Base-by-base conservation (phyloP, 2,113 vertebrate genomes). In the Coptodon bakossiorum region DNA sequence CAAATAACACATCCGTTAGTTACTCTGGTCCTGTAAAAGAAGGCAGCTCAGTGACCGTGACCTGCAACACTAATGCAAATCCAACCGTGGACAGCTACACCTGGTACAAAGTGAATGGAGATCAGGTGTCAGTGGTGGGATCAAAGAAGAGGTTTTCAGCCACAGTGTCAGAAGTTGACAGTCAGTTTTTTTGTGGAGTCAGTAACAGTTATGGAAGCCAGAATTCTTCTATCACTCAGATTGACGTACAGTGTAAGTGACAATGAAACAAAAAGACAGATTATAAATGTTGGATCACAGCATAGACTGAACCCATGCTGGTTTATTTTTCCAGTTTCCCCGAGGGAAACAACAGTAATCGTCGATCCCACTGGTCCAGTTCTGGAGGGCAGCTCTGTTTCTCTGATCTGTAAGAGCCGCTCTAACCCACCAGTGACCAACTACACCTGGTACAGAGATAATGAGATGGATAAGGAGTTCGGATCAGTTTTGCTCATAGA, bases 371-470 rank as follows among this genome's bases (percentile, higher is more conserved):
- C 80, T 3, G 85, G 81, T 81, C 85, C 87, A 13, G 12, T 95
- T 5, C 12, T 94, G 83, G 89, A 94, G 79, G 94, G 95, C 36
- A 82, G 54, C 86, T 91, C 88, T 6, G 85, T 95, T 59, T 86
- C 85, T 86, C 89, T 96, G 86, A 38, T 52, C 56, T 96, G 96
- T 59, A 87, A 2, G 3, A 95, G 93, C 89, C 91, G 90, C 48
- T 94, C 94, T 31, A 96, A 95, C 86, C 96, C 96, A 61, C 52
- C 92, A 52, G 91, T 92, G 59, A 82, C 53, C 80, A 91, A 88
- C 92, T 96, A 94, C 91, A 94, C 91, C 94, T 96, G 95, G 96
- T 95, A 87, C 90, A 94, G 78, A 92, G 84, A 84, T 4, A 82
- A 86, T 9, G 90, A 89, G 2, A 57, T 71, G 68, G 54, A 91